A percentile compares a stretch with the other conserved stretches of the same genome.
Evolutionary conservation across 2,797 vertebrate genomes (phyloP).

Genomic region (Cheirogaleus major): DNA sequence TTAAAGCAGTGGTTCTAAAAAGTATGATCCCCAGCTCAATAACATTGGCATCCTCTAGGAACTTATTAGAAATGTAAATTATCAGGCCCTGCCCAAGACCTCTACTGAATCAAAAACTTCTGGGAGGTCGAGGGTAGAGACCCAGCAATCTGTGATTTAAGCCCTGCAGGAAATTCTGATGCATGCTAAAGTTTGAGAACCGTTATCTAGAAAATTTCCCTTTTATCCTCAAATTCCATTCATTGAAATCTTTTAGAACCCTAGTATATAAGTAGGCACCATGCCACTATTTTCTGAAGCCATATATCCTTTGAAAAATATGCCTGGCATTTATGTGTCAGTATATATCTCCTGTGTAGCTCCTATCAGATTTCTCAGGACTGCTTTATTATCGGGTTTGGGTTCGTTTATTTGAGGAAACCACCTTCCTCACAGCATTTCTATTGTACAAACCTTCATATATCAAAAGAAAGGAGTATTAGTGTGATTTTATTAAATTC

Average conservation of each 20-base stretch:
- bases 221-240: constrained; percentile 31
- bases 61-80: neutral
- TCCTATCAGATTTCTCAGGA: neutral
- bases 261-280: neutral
- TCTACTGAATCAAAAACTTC: neutral
- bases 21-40: neutral
- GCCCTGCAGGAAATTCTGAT: neutral
- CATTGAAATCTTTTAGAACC: neutral
- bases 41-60: neutral
- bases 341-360: neutral
- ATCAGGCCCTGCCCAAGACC: neutral
- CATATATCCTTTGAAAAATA: neutral
- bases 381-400: neutral
- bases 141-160: neutral
- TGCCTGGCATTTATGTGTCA: neutral
- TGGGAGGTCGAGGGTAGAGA: too few species aligned
- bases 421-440: neutral
- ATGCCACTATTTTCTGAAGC: neutral
- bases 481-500: neutral
- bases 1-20: neutral
- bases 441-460: neutral
- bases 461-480: neutral
- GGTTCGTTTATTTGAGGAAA: neutral
- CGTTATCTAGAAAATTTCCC: neutral
- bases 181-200: neutral